Base-by-base conservation (phyloP, 64 coral and sea anemone genomes). In the Montipora capricornis region DNA sequence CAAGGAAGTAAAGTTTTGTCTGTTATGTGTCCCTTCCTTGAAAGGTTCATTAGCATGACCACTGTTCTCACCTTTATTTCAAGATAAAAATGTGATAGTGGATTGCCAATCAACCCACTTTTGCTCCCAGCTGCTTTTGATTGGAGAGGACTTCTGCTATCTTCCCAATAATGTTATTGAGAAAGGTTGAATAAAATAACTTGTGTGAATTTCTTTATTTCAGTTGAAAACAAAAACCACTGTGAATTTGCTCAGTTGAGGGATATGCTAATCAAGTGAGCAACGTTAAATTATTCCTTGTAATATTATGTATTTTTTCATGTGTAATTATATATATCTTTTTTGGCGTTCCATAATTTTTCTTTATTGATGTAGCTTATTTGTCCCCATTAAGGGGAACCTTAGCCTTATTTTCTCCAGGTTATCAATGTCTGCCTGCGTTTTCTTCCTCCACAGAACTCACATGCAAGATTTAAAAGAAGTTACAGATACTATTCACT, bases 391-490 rank as follows among this genome's bases (percentile, higher is more conserved):
- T 55, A 10, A 55, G 29, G 29, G 29, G 29, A 29, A 29, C 29
- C 29, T 29, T 29, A 29, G 29, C 29, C 29, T 29, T 29, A 29
- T 29, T 29, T 29, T 29, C 29, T 29, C 29, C 6, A 57, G 4
- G 53, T 57, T 0, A 57, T 57, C 53, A 57, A 57, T 57, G 11
- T 57, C 53, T 57, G 6, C 6, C 1, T 57, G 53, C 53, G 6
- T 11, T 3, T 57, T 6, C 1, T 17, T 49, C 52, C 64, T 51
- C 70, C 15, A 26, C 91, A 99, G 98, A 87, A 99, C 98, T 57
- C 98, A 99, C 77, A 99, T 99, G 95, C 98, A 99, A 90, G 98
- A 99, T 76, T 58, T 99, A 52, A 99, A 99, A 61, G 98, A 99
- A 68, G 98, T 99, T 12, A 99, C 98, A 74, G 94, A 99, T 71